These are phyloP conservation scores for Dipus sagitta DNA, from an alignment of 2,797 vertebrate species.

Conservation along the genomic window DNA sequence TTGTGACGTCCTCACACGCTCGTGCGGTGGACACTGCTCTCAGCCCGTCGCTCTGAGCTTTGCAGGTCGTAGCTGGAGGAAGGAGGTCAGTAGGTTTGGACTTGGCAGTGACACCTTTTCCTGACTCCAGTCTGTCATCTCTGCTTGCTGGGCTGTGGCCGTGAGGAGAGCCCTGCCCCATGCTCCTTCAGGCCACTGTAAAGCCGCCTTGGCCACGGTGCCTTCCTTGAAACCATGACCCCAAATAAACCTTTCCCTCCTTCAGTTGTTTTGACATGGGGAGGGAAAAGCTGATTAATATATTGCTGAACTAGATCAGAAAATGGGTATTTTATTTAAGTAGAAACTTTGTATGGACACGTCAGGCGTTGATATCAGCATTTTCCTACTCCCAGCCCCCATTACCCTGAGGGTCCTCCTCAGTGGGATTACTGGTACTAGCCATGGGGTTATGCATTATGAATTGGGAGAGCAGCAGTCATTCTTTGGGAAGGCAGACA, in stretches of 20 bases:
- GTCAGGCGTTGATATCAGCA: too few relatives aligned
- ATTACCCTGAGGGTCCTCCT: too few relatives aligned
- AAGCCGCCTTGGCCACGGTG: too few relatives aligned
- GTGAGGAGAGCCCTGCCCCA: background rate
- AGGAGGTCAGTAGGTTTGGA: too few relatives aligned
- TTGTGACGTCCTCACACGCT: background rate
- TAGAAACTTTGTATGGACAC: too few relatives aligned
- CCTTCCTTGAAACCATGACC: background rate
- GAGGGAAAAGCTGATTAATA: background rate
- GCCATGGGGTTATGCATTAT: too few relatives aligned
- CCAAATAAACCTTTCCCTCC: background rate
- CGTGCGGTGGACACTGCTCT: background rate
- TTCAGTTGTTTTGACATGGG: background rate
- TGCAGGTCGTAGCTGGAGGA: background rate
- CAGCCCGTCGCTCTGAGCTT: too few relatives aligned
- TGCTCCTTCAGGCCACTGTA: too few relatives aligned
- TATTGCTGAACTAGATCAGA: background rate
- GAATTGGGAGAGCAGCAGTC: too few relatives aligned
- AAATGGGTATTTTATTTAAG: background rate
- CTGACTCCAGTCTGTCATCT: background rate
- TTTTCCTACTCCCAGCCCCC: too few relatives aligned
- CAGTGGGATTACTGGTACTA: too few relatives aligned
- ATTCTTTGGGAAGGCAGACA: too few relatives aligned
- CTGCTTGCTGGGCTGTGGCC: background rate
- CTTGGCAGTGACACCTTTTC: background rate